Base-by-base conservation (phyloP, 1,140 invertebrate genomes). In the Sycophaga agraensis region DNA sequence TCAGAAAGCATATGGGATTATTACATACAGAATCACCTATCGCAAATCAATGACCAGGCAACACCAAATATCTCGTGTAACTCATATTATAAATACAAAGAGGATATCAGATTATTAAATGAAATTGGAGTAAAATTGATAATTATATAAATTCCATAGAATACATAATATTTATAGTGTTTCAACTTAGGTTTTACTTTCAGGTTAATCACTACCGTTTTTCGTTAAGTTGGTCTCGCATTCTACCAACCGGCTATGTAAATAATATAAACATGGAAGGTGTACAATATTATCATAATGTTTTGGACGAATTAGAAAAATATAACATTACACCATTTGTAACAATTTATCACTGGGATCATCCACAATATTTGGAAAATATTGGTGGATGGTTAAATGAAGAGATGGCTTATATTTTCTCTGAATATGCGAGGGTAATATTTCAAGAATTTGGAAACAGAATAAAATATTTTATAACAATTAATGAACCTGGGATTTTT, bases 321-420 rank as follows among this genome's bases (percentile, higher is more conserved):
- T 80, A 82, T 46, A 70, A 70, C 8, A 85, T 86, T 34, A 67
- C 81, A 31, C 82, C 83, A 12, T 63, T 83, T 43, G 74, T 85
- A 0, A 86, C 84, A 1, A 56, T 86, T 1, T 83, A 78, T 63
- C 83, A 85, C 61, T 85, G 81, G 79, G 84, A 85, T 64, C 70
- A 83, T 37, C 84, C 84, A 0, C 76, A 83, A 65, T 4, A 60
- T 1, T 43, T 83, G n/a, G 74, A 86, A 78, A 81, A 85, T 3
- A 68, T 85, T 14, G 88, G 87, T 2, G 86, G 86, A 6, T 88
- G 85, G 85, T 73, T 74, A 0, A 88, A 88, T 70, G 74, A 79
- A 2, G 68, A 79, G 37, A 82, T 87, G 48, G 77, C 82, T 1
- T 79, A 87, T 55, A 85, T 82, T 65, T 85, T 83, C 50, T 66